These are phyloP conservation scores for Chloebia gouldiae DNA, from an alignment of 2,113 vertebrate genomes.

Conservation along the genomic window DNA sequence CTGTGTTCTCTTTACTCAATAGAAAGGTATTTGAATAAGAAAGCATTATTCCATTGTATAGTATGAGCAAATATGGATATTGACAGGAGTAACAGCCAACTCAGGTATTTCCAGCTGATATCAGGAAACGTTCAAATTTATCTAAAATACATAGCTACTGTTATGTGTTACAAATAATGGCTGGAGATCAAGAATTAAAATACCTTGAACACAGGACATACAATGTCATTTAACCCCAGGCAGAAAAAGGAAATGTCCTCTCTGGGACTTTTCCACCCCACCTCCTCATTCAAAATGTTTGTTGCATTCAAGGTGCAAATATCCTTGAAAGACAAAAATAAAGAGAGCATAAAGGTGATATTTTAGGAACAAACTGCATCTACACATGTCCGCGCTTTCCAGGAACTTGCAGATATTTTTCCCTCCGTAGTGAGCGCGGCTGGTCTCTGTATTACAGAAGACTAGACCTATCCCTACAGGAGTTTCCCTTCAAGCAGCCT, in stretches of 20 bases:
- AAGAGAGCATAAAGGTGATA: not conserved
- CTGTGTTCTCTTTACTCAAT: not conserved
- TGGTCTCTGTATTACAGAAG: not conserved
- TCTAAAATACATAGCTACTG: slow-evolving; percentile 28
- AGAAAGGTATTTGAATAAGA: not conserved
- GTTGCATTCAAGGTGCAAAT: not conserved
- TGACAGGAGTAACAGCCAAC: not conserved
- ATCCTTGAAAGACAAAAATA: not conserved
- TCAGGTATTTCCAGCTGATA: not conserved
- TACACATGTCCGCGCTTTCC: not conserved
- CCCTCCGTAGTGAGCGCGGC: not conserved
- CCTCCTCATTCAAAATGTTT: not conserved
- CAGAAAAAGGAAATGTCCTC: not conserved
- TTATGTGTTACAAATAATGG: not conserved
- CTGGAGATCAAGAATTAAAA: not conserved
- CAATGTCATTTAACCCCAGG: slow-evolving; percentile 11
- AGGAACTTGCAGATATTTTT: not conserved
- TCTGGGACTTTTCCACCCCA: not conserved
- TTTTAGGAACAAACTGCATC: not conserved
- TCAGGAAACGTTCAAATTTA: not conserved
- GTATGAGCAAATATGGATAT: not conserved
- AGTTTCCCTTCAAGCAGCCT: slow-evolving; percentile 3
- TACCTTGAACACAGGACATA: not conserved
- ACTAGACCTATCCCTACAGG: not conserved
- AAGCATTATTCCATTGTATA: not conserved